Evolutionary conservation across 2,113 vertebrate species (phyloP), one percentile per base, ranked within the genome.

Genomic region (Crotalus helleri): DNA sequence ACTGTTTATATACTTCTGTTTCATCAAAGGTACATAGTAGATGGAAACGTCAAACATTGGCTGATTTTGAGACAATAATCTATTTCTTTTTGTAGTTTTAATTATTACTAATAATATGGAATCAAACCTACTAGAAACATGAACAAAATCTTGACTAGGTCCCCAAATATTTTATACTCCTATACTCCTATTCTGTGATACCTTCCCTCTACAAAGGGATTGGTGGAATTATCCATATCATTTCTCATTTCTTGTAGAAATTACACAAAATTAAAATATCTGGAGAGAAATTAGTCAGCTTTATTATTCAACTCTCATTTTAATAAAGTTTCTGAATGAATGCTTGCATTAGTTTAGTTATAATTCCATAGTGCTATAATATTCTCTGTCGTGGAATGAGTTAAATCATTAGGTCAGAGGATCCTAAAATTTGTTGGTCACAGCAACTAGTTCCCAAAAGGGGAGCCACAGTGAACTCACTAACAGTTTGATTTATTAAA

Each of bases 11-110:
- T 85, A 88, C 26, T 90, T 91, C 90, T 61, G 90, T 58, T 5
- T 92, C 81, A 74, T 92, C 24, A 39, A 91, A 91, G 53, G 61
- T 90, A 90, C 24, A 92, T 17, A 15, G 58, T 91, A 96, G 88
- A 95, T 17, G 87, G 89, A 74, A 92, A 55, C 91, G 92, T 95
- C 95, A 97, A 97, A 97, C 88, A 96, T 94, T 88, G 74, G 46
- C 88, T 85, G 49, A 94, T 58, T 96, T 91, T 92, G 89, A 94
- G 61, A 90, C 23, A 24, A 96, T 17, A 57, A 94, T 24, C 33
- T 94, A 93, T 10, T 93, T 95, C 87, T 91, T 92, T 90, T 51
- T 69, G 88, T 4, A 1, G 0, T 58, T 92, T 94, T 93, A 94
- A 87, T 94, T 92, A 74, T 94, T 64, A 92, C 85, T 44, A 92